A percentile compares a stretch with the other conserved stretches of the same genome.
Conservation (phyloP, 1,140 invertebrate species). For the Zaprionus davidi region DNA sequence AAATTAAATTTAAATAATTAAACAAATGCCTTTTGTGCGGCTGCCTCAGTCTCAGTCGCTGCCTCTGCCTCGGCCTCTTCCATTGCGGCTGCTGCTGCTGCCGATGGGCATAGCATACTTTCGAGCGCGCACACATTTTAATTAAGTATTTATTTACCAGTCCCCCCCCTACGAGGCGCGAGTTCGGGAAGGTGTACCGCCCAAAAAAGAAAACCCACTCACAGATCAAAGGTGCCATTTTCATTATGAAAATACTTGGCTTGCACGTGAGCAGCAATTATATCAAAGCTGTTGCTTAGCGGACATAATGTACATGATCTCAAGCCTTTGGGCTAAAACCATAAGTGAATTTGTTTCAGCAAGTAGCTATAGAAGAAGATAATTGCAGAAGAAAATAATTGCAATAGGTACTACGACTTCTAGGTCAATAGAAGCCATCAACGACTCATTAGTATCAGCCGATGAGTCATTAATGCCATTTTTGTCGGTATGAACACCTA, state of each 20-base stretch:
- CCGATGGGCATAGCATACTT: slow-evolving; percentile 59
- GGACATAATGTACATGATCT: not conserved
- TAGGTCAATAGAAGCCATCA: no score
- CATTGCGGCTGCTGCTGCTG: not conserved
- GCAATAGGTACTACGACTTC: no score
- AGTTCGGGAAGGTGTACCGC: not conserved
- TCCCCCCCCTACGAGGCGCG: not conserved
- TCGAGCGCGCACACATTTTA: slow-evolving; percentile 39
- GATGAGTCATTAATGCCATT: no score
- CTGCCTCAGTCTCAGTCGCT: not conserved
- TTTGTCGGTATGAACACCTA: not conserved
- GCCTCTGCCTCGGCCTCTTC: not conserved
- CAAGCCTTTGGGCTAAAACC: not conserved
- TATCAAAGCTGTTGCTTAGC: not conserved
- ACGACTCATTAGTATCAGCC: no score
- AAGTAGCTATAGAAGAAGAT: not conserved
- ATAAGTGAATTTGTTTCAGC: not conserved
- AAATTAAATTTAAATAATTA: slow-evolving; percentile 83
- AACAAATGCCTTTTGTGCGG: slow-evolving; percentile 63
- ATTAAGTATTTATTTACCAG: slow-evolving; percentile 41
- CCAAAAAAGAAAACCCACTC: not conserved
- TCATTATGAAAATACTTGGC: not conserved
- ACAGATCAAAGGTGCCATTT: not conserved
- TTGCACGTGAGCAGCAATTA: not conserved
- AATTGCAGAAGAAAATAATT: no score